Percentiles rank a stretch among this genome's conserved stretches.
These are phyloP conservation scores for Antennarius striatus DNA, from an alignment of 2,113 vertebrate species.

Conservation along the genomic window DNA sequence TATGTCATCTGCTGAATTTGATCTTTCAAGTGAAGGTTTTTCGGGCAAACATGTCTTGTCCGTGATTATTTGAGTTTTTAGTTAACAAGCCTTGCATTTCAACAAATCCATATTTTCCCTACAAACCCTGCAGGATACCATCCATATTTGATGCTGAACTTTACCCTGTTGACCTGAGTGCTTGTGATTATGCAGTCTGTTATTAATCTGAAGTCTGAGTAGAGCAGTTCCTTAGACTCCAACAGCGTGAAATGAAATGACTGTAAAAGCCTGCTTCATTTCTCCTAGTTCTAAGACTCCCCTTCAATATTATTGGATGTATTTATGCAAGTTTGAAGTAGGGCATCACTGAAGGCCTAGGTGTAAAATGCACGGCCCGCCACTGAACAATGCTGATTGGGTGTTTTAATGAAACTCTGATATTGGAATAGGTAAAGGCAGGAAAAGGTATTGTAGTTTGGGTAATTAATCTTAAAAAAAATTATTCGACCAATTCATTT, in stretches of 20 bases:
- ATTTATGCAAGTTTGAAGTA: too few species aligned
- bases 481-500: too few species aligned
- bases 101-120: constrained; percentile 5
- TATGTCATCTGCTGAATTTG: too few species aligned
- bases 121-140: constrained; percentile 14
- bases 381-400: too few species aligned
- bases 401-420: too few species aligned
- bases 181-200: constrained; percentile 16
- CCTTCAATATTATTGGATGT: constrained; percentile 9
- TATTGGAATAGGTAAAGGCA: too few species aligned
- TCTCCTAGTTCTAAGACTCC: constrained; percentile 10
- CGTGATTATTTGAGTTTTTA: constrained; percentile 9
- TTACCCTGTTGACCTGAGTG: constrained; percentile 21
- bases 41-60: constrained; percentile 13
- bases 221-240: constrained; percentile 11
- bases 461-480: too few species aligned
- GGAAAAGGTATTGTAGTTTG: too few species aligned
- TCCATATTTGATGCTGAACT: constrained; percentile 38
- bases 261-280: constrained; percentile 50
- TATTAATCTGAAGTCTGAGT: constrained; percentile 36
- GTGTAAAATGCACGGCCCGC: too few species aligned
- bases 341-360: too few species aligned
- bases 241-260: constrained; percentile 25
- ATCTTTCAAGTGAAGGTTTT: background rate
- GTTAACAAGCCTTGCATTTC: constrained; percentile 15